These are phyloP conservation scores for Lycocerus yunnanus DNA, from an alignment of 2,888 invertebrate species.

Conservation along the genomic window DNA sequence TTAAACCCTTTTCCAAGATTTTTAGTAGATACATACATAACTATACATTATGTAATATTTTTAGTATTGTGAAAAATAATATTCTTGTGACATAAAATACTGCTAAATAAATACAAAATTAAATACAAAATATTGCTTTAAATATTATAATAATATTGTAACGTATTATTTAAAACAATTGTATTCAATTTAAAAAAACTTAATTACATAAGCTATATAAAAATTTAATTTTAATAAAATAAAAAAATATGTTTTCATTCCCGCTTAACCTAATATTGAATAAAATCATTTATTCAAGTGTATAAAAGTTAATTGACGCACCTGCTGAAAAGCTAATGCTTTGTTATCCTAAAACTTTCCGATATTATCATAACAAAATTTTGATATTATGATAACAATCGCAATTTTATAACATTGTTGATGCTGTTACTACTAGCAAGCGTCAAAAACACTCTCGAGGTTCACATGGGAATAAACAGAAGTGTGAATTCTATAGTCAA, in stretches of 20 bases:
- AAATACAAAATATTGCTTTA: too few species aligned
- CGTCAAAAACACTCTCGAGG: slow-evolving; percentile 30
- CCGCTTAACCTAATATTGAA: not conserved
- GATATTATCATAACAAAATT: slow-evolving; percentile 33
- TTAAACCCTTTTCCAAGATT: too few species aligned
- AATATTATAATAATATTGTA: too few species aligned
- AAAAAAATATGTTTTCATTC: not conserved
- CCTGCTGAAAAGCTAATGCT: not conserved
- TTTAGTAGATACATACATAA: too few species aligned
- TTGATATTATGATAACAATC: slow-evolving; percentile 15
- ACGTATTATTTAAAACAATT: too few species aligned
- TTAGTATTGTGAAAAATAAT: too few species aligned
- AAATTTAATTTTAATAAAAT: too few species aligned
- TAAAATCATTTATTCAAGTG: not conserved
- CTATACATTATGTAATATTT: too few species aligned
- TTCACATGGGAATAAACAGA: slow-evolving; percentile 32
- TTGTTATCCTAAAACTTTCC: slow-evolving; percentile 8
- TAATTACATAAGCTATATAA: too few species aligned
- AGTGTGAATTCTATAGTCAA: slow-evolving; percentile 2
- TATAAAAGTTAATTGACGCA: not conserved
- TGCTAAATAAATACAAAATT: too few species aligned
- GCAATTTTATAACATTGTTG: slow-evolving; percentile 24
- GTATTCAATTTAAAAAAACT: too few species aligned
- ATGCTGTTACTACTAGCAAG: slow-evolving; percentile 24
- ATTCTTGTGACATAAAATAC: too few species aligned